A percentile compares a stretch with the other conserved stretches of the same genome.
These are phyloP conservation scores for Drosophila sordidapex DNA, from an alignment of 2,888 invertebrate species.

Conservation along the genomic window DNA sequence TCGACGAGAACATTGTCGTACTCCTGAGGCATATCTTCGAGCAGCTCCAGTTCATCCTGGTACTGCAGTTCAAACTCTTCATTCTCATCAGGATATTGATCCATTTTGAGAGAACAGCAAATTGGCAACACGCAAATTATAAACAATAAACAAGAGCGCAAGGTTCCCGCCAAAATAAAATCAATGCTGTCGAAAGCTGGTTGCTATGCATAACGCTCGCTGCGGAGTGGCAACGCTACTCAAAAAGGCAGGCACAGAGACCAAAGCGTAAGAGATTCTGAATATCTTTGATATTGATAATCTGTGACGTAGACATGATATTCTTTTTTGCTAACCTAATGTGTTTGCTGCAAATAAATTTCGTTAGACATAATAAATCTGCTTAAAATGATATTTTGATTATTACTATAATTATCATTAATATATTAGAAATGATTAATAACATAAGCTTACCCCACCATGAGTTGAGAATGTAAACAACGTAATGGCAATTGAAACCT, in stretches of 20 bases:
- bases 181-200: conserved; percentile 10
- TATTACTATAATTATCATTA: not conserved
- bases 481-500: conserved; percentile 11
- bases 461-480: not conserved
- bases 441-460: not conserved
- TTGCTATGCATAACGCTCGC: conserved; percentile 2
- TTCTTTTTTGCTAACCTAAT: not conserved
- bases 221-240: conserved; percentile 31
- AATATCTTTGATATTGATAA: no score
- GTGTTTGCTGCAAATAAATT: not conserved
- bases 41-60: conserved; percentile 89
- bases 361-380: not conserved
- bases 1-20: conserved; percentile 39
- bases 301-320: conserved; percentile 1
- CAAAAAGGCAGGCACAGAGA: not conserved
- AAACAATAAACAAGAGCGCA: conserved; percentile 44
- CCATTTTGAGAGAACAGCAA: conserved; percentile 51
- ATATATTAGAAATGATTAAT: not conserved
- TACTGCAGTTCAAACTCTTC: conserved; percentile 90
- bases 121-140: not conserved
- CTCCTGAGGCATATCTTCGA: conserved; percentile 85
- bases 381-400: not conserved
- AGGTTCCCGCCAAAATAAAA: conserved; percentile 46
- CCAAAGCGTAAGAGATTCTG: not conserved
- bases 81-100: conserved; percentile 85